Evolutionary conservation across 2,888 invertebrate species (phyloP).

Genomic region (Helleia helle): DNA sequence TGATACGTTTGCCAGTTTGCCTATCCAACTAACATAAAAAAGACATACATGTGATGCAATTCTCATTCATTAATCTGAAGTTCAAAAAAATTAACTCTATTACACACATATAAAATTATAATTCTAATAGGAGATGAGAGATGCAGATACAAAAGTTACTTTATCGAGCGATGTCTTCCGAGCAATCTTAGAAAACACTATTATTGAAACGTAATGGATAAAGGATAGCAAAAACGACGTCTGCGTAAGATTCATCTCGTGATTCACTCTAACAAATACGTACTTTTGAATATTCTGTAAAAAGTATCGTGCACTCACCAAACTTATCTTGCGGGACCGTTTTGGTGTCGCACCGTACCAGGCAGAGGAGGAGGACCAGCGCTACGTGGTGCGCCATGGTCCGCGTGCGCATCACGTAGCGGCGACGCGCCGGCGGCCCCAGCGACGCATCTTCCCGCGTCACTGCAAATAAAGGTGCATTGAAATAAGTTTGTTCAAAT

Average conservation of each 20-base stretch:
- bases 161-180: too few relatives aligned
- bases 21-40: too few relatives aligned
- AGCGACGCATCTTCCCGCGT: constrained; percentile 27
- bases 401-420: constrained; percentile 23
- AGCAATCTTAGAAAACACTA: too few relatives aligned
- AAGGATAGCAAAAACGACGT: not conserved
- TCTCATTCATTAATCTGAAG: too few relatives aligned
- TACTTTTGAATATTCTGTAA: not conserved
- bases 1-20: too few relatives aligned
- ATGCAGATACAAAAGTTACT: too few relatives aligned
- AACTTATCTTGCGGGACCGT: constrained; percentile 61
- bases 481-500: too few relatives aligned
- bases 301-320: constrained; percentile 36
- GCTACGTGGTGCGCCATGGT: constrained; percentile 53
- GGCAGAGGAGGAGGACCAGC: constrained; percentile 51
- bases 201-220: too few relatives aligned
- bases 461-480: constrained; percentile 25
- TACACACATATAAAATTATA: too few relatives aligned
- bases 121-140: too few relatives aligned
- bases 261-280: not conserved
- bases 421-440: constrained; percentile 21
- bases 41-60: too few relatives aligned
- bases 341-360: constrained; percentile 63
- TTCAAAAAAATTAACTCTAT: too few relatives aligned
- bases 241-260: not conserved